Conservation (phyloP, 2,888 invertebrate species). For the Drosophila phalerata region DNA sequence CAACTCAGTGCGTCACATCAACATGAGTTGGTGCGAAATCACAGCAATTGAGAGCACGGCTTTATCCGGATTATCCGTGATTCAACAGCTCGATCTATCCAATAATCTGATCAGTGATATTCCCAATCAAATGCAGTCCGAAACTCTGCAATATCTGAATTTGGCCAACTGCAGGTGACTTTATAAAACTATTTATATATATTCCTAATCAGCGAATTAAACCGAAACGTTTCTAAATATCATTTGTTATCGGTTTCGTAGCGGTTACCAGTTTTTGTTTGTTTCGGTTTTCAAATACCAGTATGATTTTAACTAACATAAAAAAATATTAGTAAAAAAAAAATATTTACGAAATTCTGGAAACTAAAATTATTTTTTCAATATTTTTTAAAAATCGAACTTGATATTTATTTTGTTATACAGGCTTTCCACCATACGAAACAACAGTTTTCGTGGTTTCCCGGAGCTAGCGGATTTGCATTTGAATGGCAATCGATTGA, state of each 20-base stretch:
- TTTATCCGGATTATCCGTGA: conserved; percentile 87
- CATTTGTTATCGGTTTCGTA: no score
- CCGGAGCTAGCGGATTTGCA: conserved; percentile 88
- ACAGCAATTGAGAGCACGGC: conserved; percentile 86
- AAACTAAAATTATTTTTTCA: no score
- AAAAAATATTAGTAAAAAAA: no score
- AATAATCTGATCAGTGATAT: conserved; percentile 89
- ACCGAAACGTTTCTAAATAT: no score
- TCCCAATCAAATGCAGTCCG: conserved; percentile 88
- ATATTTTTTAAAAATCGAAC: no score
- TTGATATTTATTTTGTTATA: no score
- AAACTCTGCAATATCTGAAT: conserved; percentile 88
- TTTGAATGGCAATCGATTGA: conserved; percentile 90
- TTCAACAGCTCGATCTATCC: conserved; percentile 88
- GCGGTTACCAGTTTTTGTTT: no score
- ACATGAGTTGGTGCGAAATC: conserved; percentile 90
- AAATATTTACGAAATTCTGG: no score
- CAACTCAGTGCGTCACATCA: conserved; percentile 87
- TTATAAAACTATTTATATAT: no score
- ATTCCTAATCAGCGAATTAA: no score
- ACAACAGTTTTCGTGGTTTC: conserved; percentile 88
- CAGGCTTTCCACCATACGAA: conserved; percentile 88
- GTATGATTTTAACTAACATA: no score
- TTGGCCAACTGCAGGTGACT: conserved; percentile 84
- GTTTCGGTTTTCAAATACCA: no score